A percentile compares a stretch with the other conserved stretches of the same genome.
These are phyloP conservation scores for Lycaena phlaeas DNA, from an alignment of 2,888 invertebrate species.

Conservation along the genomic window DNA sequence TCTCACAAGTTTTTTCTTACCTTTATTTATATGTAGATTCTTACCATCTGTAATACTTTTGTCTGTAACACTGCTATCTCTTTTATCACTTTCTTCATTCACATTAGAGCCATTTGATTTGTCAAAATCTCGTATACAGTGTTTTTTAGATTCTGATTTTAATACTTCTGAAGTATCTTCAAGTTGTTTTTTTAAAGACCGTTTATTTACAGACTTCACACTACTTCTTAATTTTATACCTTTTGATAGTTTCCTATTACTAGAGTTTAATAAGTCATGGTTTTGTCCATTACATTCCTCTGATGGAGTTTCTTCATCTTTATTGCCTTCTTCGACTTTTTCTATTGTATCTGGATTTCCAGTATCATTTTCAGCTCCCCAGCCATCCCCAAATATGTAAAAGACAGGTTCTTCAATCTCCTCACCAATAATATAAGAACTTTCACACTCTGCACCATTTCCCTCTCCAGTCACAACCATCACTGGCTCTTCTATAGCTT, in stretches of 20 bases:
- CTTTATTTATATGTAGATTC: conserved; percentile 34
- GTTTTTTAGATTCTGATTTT: conserved; percentile 56
- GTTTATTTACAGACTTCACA: conserved; percentile 39
- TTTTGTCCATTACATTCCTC: conserved; percentile 57
- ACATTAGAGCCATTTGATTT: conserved; percentile 41
- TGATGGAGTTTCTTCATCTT: conserved; percentile 41
- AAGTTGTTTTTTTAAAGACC: conserved; percentile 53
- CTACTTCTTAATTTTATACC: conserved; percentile 39
- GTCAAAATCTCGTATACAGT: conserved; percentile 48
- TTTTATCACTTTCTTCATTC: conserved; percentile 34
- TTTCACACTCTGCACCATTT: conserved; percentile 77
- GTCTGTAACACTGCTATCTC: conserved; percentile 41
- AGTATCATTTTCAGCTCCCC: conserved; percentile 80
- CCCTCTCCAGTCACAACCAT: conserved; percentile 81
- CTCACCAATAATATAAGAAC: conserved; percentile 74
- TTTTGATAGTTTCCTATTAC: conserved; percentile 42
- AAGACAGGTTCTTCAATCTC: conserved; percentile 81
- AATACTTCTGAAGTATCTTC: conserved; percentile 44
- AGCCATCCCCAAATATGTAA: conserved; percentile 81
- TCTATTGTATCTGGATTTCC: conserved; percentile 75
- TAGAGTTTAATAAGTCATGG: conserved; percentile 37
- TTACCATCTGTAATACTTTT: conserved; percentile 43
- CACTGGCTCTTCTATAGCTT: conserved; percentile 81
- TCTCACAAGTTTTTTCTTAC: conserved; percentile 44
- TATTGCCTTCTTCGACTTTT: conserved; percentile 34